Evolutionary conservation across 2,888 invertebrate genomes (phyloP).

Genomic region (Periphyllus acericola): DNA sequence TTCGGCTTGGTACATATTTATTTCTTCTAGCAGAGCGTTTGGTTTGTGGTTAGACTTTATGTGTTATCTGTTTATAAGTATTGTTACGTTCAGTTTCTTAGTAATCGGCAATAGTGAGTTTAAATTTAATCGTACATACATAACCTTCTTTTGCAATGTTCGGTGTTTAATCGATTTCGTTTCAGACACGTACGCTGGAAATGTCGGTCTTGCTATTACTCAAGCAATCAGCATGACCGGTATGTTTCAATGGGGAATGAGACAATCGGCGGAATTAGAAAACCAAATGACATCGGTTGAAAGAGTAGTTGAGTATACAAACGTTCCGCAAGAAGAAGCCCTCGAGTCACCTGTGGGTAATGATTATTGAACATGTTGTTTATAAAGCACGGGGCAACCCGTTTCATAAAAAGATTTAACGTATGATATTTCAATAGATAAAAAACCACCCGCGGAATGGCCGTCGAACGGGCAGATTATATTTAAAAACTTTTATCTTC

Average conservation of each 20-base stretch:
- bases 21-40: conserved; percentile 92
- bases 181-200: background rate
- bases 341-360: background rate
- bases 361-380: background rate
- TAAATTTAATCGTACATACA: background rate
- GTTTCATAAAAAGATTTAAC: background rate
- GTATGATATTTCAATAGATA: background rate
- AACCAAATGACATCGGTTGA: conserved; percentile 93
- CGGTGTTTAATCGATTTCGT: background rate
- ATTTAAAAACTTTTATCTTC: conserved; percentile 77
- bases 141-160: no score
- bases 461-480: background rate
- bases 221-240: conserved; percentile 72
- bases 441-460: background rate
- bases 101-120: background rate
- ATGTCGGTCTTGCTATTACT: conserved; percentile 70
- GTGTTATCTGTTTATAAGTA: conserved; percentile 84
- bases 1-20: conserved; percentile 90
- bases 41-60: conserved; percentile 92
- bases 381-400: no score
- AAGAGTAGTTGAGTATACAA: conserved; percentile 67
- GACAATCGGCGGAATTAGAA: conserved; percentile 89
- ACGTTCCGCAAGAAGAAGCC: background rate
- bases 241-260: conserved; percentile 70
- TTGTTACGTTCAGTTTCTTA: conserved; percentile 73